These are phyloP conservation scores for Rhineura floridana DNA, from an alignment of 2,113 vertebrate genomes.

Conservation along the genomic window DNA sequence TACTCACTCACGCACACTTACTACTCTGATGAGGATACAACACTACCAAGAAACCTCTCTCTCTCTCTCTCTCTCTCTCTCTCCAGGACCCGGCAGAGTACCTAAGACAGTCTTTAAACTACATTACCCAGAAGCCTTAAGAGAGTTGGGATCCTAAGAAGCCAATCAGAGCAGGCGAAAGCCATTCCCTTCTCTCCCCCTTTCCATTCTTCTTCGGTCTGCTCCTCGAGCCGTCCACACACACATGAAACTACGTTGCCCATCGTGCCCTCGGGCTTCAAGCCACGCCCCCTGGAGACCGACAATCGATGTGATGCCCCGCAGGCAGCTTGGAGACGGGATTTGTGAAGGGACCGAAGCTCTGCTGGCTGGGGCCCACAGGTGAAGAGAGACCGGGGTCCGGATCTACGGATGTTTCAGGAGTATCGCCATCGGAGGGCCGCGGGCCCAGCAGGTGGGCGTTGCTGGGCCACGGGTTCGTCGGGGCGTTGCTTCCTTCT, in stretches of 20 bases:
- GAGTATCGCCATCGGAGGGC: neutral
- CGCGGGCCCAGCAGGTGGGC: neutral
- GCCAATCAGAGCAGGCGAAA: neutral
- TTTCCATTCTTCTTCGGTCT: neutral
- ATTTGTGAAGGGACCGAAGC: neutral
- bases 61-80: too few species aligned
- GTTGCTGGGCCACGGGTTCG: neutral
- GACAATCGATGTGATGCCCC: neutral
- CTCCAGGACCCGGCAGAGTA: neutral
- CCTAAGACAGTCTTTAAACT: neutral
- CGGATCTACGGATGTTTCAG: neutral
- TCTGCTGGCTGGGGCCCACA: too few species aligned
- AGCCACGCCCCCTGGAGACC: neutral
- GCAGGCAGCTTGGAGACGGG: neutral
- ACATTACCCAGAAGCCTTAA: conserved; percentile 1
- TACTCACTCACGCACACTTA: neutral
- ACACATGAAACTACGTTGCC: neutral
- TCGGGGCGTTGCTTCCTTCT: neutral
- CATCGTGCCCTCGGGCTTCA: neutral
- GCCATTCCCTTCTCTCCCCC: neutral
- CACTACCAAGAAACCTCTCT: too few species aligned
- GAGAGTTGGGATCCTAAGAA: fast-evolving
- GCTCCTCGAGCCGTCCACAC: neutral
- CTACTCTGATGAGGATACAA: too few species aligned
- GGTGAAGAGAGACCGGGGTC: neutral